Evolutionary conservation across 2,888 invertebrate species (phyloP).

Genomic region (Amitus sp.): DNA sequence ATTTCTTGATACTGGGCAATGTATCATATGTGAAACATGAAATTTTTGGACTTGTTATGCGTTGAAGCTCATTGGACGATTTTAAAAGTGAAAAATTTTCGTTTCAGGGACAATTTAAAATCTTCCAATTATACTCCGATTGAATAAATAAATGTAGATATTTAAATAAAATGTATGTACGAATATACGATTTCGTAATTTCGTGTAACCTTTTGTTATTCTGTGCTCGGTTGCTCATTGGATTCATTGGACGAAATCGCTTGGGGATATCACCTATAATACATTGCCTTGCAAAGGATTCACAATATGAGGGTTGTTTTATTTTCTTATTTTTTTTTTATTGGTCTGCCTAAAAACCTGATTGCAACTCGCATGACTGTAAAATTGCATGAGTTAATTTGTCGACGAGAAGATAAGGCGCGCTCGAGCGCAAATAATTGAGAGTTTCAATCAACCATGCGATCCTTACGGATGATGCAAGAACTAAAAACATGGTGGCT

Average conservation of each 20-base stretch:
- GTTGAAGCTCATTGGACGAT: too few species aligned
- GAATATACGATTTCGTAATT: constrained; percentile 31
- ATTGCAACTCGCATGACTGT: too few species aligned
- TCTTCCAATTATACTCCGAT: constrained; percentile 41
- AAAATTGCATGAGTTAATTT: too few species aligned
- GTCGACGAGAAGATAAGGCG: too few species aligned
- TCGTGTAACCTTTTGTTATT: constrained; percentile 31
- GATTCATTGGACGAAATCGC: neutral
- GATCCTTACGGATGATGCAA: too few species aligned
- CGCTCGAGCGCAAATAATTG: too few species aligned
- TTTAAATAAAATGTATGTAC: constrained; percentile 37
- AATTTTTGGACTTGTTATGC: constrained; percentile 17
- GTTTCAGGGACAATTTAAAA: constrained; percentile 42
- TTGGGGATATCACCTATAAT: constrained; percentile 26
- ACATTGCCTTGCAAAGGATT: constrained; percentile 30
- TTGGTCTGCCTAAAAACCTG: too few species aligned
- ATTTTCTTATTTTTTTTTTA: too few species aligned
- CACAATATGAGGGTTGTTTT: too few species aligned
- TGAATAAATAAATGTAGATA: constrained; percentile 38
- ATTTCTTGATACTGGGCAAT: constrained; percentile 31
- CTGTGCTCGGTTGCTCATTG: neutral
- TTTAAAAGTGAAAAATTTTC: constrained; percentile 40
- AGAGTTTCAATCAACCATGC: too few species aligned
- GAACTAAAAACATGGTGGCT: too few species aligned
- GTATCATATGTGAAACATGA: constrained; percentile 37